phyloP scores from a whole-genome alignment of 1,140 invertebrate species.

The Trachymyrmex septentrionalis region DNA sequence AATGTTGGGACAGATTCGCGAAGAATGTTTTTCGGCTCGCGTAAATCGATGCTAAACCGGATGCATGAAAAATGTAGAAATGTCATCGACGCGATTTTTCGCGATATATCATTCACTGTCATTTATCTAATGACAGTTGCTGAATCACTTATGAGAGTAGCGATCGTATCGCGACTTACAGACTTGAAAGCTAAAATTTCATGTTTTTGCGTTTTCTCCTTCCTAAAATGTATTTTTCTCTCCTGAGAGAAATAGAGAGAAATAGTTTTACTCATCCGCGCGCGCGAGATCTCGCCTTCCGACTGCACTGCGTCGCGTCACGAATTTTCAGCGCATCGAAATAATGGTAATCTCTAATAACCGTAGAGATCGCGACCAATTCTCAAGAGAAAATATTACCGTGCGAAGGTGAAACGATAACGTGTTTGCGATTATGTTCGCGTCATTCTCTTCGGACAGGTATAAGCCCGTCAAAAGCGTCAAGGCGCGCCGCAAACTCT shows the following conservation, averaged over 20 bases:
- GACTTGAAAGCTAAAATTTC: background rate
- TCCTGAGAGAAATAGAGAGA: no score
- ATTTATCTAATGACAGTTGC: background rate
- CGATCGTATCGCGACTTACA: background rate
- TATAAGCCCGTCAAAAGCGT: background rate
- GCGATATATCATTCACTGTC: no score
- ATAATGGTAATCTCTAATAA: conserved; percentile 25
- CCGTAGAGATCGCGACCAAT: background rate
- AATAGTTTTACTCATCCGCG: background rate
- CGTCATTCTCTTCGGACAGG: background rate
- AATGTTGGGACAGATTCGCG: background rate
- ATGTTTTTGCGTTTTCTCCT: background rate
- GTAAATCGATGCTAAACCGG: background rate
- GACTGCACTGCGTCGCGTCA: no score
- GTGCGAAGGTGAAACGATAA: background rate
- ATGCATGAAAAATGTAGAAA: no score
- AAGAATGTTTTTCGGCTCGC: background rate
- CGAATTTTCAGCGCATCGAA: background rate
- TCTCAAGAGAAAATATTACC: background rate
- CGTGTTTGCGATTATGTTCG: background rate
- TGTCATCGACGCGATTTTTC: background rate
- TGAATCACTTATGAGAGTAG: background rate
- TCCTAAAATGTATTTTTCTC: background rate
- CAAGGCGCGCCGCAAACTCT: conserved; percentile 33
- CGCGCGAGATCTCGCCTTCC: background rate